phyloP scores from a whole-genome alignment of 2,113 vertebrate species.

The Ptyas mucosa region DNA sequence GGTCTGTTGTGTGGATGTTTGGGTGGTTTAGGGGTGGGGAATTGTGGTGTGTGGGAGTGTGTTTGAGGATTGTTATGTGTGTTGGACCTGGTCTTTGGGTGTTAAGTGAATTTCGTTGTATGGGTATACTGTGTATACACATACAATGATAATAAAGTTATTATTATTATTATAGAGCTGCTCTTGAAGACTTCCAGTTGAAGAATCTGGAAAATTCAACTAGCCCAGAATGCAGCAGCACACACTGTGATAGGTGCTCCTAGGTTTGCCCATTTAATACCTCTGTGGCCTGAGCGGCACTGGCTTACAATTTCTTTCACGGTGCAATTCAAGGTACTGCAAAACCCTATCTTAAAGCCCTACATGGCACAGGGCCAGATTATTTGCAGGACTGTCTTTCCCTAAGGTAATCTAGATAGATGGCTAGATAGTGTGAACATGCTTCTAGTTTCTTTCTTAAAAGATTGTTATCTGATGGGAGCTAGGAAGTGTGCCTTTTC shows the following conservation, averaged over 20 bases:
- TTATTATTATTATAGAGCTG: too few species aligned
- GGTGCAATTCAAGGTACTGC: not conserved
- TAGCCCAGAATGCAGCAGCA: not conserved
- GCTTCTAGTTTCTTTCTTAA: not conserved
- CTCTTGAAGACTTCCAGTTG: not conserved
- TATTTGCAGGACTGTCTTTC: not conserved
- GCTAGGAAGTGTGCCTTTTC: too few species aligned
- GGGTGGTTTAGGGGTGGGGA: too few species aligned
- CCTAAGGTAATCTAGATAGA: not conserved
- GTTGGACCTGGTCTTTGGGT: too few species aligned
- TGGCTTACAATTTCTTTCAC: not conserved
- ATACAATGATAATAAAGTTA: too few species aligned
- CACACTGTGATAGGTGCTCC: not conserved
- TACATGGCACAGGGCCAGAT: not conserved
- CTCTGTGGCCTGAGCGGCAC: not conserved
- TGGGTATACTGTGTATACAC: too few species aligned
- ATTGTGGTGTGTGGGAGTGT: too few species aligned
- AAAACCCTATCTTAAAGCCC: not conserved
- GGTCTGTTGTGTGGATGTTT: too few species aligned
- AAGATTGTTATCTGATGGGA: too few species aligned
- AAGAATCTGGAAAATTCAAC: not conserved
- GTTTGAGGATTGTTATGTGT: too few species aligned
- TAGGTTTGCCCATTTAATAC: not conserved
- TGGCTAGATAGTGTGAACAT: not conserved
- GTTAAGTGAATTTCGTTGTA: too few species aligned